Base-by-base conservation (phyloP, 2,797 vertebrate genomes). In the Sebastes kiyomatsui region DNA sequence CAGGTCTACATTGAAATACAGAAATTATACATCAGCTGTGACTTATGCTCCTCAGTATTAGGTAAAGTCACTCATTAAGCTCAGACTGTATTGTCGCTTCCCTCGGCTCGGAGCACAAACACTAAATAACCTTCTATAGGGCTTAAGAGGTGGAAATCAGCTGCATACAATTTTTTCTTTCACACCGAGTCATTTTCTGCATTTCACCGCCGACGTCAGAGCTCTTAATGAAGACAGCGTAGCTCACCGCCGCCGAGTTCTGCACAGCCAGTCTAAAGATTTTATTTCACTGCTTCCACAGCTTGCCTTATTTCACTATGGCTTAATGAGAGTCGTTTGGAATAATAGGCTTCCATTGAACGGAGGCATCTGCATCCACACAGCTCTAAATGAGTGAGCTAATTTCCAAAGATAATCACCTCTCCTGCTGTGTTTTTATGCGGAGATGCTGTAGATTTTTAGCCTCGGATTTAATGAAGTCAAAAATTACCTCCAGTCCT, bases 271-370 rank as follows among this genome's bases (percentile, higher is more conserved):
- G 95, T 95, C 94, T 94, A 95, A 92, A 95, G 92, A 89, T 93
- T 94, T 93, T 94, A 94, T 95, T 96, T 93, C 94, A 94, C 90
- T 89, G 94, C 96, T 94, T 92, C 94, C 92, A 94, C 94, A 94
- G 94, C 93, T 96, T 95, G 96, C 94, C 90, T 95, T 96, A 97
- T 97, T 97, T 97, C 95, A 88, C 90, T 84, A 94, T 54, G 91
- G 89, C 79, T 92, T 97, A 97, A 96, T 96, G 94, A 95, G 94
- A 96, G 95, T 92, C 94, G 96, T 97, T 97, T 96, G 96, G 96
- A 97, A 97, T 97, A 97, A 97, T 92, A 96, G 93, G 90, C 90
- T 90, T 93, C 89, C 96, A 96, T 95, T 96, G 94, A 94, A 94
- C 77, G 85, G 90, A 96, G 92, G 91, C 93, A 95, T 96, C 93